Conservation (phyloP, 2,113 vertebrate genomes). For the Aptenodytes patagonicus region DNA sequence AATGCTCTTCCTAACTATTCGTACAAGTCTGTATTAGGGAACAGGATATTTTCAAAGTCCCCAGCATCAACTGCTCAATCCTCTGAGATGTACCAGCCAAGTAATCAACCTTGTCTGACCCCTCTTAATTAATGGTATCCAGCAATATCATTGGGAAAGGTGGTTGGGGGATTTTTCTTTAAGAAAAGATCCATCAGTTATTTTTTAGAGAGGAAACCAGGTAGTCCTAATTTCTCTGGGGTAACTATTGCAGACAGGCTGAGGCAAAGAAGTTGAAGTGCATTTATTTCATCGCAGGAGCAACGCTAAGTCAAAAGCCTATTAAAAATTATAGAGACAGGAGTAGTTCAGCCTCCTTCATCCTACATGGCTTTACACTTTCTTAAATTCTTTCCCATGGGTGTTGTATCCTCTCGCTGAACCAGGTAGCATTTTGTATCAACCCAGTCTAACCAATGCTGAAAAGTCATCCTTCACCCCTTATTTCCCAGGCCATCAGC, state of each 20-base stretch:
- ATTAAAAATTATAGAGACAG: neutral
- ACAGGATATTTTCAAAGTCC: neutral
- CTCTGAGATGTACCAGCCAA: neutral
- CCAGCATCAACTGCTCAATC: neutral
- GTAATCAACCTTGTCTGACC: neutral
- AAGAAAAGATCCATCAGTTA: neutral
- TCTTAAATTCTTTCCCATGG: neutral
- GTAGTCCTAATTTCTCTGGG: conserved; percentile 1
- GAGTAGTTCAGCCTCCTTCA: neutral
- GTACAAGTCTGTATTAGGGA: neutral
- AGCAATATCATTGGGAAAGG: neutral
- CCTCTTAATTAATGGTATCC: neutral
- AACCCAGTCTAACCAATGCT: neutral
- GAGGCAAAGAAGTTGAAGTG: neutral
- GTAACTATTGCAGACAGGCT: neutral
- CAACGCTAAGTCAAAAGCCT: neutral
- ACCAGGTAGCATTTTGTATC: neutral
- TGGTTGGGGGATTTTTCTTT: neutral
- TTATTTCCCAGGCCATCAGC: neutral
- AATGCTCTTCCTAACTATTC: neutral
- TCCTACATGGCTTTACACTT: conserved; percentile 32
- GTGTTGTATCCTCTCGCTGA: neutral
- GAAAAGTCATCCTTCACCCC: neutral
- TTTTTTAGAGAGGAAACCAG: neutral
- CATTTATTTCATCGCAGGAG: conserved; percentile 4